Evolutionary conservation across 2,113 vertebrate genomes (phyloP).

Genomic region (Perca flavescens): DNA sequence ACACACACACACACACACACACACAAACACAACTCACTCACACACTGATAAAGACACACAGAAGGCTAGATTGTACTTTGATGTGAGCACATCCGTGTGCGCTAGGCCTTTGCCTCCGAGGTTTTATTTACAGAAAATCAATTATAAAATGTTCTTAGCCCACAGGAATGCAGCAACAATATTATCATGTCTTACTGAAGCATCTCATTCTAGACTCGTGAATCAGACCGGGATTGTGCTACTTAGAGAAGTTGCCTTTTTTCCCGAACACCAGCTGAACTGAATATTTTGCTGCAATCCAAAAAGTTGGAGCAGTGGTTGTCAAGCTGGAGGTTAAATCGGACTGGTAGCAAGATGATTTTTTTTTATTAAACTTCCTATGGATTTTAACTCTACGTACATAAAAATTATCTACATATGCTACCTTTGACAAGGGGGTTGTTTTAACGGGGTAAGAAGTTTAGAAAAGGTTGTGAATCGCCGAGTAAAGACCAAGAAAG

Average conservation of each 20-base stretch:
- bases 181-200: conserved; percentile 7
- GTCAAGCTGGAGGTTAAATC: not conserved
- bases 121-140: conserved; percentile 69
- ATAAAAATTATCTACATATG: not conserved
- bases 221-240: conserved; percentile 15
- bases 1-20: not conserved
- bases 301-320: not conserved
- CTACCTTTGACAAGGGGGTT: too few species aligned
- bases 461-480: not conserved
- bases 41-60: conserved; percentile 14
- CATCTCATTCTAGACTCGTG: conserved; percentile 15
- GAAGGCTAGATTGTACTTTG: conserved; percentile 33
- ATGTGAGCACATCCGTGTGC: conserved; percentile 1
- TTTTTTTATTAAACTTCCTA: not conserved
- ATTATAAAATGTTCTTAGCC: conserved; percentile 54
- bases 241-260: conserved; percentile 34
- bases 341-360: not conserved
- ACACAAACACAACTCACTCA: conserved; percentile 6
- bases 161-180: conserved; percentile 31
- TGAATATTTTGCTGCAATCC: conserved; percentile 9
- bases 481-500: not conserved
- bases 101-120: conserved; percentile 27
- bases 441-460: not conserved
- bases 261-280: not conserved
- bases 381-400: not conserved